Evolutionary conservation across 1,140 invertebrate genomes (phyloP).

Genomic region (Drosophila willistoni): DNA sequence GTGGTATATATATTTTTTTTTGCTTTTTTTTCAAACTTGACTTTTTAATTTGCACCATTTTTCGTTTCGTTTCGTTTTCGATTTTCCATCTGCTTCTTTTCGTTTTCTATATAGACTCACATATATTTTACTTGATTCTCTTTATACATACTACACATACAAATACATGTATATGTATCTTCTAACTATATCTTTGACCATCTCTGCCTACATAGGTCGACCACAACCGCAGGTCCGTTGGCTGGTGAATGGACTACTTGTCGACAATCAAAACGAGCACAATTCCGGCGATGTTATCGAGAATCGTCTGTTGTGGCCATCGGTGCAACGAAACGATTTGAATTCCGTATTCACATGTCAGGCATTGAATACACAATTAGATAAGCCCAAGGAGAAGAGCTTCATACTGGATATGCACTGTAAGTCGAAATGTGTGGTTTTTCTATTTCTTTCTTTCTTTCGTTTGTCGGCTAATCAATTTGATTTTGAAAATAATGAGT

Average conservation of each 20-base stretch:
- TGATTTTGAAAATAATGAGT: constrained; percentile 6
- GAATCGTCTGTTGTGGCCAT: constrained; percentile 90
- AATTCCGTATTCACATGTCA: constrained; percentile 93
- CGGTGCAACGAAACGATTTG: constrained; percentile 90
- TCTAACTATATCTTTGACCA: constrained; percentile 1
- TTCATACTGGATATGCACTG: constrained; percentile 91
- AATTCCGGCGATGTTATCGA: constrained; percentile 93
- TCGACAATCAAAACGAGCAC: constrained; percentile 92
- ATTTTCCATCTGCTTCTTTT: constrained; percentile 22
- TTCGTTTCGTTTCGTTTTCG: constrained; percentile 32
- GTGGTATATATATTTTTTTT: constrained; percentile 39
- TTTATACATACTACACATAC: constrained; percentile 5
- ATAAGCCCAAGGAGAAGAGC: constrained; percentile 89
- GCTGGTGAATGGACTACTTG: constrained; percentile 90
- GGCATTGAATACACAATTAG: constrained; percentile 91
- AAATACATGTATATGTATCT: not conserved
- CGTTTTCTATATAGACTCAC: not conserved
- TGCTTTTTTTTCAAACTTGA: constrained; percentile 52
- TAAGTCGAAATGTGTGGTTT: constrained; percentile 85
- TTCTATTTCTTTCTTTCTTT: not conserved
- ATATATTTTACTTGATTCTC: not conserved
- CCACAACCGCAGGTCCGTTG: constrained; percentile 87
- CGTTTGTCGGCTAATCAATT: constrained; percentile 1
- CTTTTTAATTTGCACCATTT: constrained; percentile 78
- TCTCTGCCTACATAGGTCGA: constrained; percentile 83